Percentiles rank a stretch among this genome's conserved stretches.
Evolutionary conservation across 2,113 vertebrate species (phyloP).

Genomic region (Tenebrosternarchus preto): DNA sequence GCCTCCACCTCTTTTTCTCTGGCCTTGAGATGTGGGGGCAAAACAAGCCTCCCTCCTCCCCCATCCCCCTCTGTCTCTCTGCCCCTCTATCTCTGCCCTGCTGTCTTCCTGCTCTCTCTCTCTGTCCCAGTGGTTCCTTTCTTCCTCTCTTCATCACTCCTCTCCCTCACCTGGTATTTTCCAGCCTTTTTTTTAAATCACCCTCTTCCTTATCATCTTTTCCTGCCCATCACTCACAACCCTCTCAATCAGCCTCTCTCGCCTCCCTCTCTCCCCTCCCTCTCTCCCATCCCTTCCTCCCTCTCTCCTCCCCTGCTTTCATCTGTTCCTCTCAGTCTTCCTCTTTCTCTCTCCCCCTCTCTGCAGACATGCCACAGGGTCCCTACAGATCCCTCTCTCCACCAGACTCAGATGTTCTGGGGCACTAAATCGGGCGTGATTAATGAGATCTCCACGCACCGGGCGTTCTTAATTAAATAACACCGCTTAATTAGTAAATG

Average conservation of each 20-base stretch:
- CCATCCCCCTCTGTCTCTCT: neutral
- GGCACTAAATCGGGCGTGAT: slow-evolving; percentile 79
- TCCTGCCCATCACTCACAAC: slow-evolving; percentile 22
- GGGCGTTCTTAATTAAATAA: slow-evolving; percentile 88
- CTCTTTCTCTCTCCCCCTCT: slow-evolving; percentile 31
- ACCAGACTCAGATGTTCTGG: slow-evolving; percentile 58
- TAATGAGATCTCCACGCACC: slow-evolving; percentile 77
- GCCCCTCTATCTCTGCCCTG: neutral
- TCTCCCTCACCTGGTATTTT: neutral
- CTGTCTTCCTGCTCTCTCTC: neutral
- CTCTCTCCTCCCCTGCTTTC: slow-evolving; percentile 46
- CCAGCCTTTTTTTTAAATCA: slow-evolving; percentile 44
- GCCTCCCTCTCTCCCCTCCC: slow-evolving; percentile 6
- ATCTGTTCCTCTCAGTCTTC: slow-evolving; percentile 2
- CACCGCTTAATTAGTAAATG: slow-evolving; percentile 81
- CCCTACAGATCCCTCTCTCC: slow-evolving; percentile 50
- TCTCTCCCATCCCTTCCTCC: slow-evolving; percentile 28
- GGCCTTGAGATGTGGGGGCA: neutral
- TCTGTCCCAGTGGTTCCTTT: neutral
- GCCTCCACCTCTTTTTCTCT: slow-evolving; percentile 15
- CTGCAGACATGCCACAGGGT: slow-evolving; percentile 59
- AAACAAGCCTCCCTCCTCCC: slow-evolving; percentile 35
- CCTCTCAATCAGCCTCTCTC: neutral
- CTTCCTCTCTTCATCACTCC: neutral
- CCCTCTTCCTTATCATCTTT: slow-evolving; percentile 25